Base-by-base conservation (phyloP, 2,113 vertebrate species). In the Anseranas semipalmata region DNA sequence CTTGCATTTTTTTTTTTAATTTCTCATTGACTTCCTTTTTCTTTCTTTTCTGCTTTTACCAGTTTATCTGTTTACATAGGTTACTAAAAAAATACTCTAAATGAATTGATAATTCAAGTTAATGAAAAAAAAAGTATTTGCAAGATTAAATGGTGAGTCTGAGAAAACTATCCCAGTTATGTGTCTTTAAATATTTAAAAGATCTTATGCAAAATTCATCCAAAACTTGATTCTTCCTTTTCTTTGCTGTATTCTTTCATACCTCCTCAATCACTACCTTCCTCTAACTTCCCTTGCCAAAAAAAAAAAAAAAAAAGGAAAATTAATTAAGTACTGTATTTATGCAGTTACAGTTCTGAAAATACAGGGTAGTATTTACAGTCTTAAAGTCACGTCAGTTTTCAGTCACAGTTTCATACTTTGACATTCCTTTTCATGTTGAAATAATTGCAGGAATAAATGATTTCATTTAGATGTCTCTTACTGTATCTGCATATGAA, bases 401-500 rank as follows among this genome's bases (percentile, higher is more conserved):
- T 91, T 93, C 88, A 94, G 90, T 93, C 80, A 78, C 5, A 41
- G 52, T 32, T 84, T 86, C 80, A 46, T 21, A 65, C 68, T 74
- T 43, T 81, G 95, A 74, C 92, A 28, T 90, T 91, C 33, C 92
- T 90, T 95, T 95, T 85, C 78, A 76, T 30, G 81, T 62, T 27
- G 67, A 73, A 90, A 93, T 94, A 93, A 95, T 94, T 2, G 13
- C 85, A 46, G 93, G 67, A 60, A 91, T 94, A 76, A 95, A 41
- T 78, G 77, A 80, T 95, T 92, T 75, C 73, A 70, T 95, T 89
- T 53, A 89, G 90, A 48, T 59, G 75, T 83, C 90, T 93, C 60
- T 20, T 15, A 18, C 80, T 37, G 35, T 39, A 94, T 95, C 76
- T 94, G 93, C 96, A 68, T 81, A 14, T 85, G 95, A 75, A 76